phyloP scores from a whole-genome alignment of 1,140 invertebrate species.

The Glossosoma conforme region DNA sequence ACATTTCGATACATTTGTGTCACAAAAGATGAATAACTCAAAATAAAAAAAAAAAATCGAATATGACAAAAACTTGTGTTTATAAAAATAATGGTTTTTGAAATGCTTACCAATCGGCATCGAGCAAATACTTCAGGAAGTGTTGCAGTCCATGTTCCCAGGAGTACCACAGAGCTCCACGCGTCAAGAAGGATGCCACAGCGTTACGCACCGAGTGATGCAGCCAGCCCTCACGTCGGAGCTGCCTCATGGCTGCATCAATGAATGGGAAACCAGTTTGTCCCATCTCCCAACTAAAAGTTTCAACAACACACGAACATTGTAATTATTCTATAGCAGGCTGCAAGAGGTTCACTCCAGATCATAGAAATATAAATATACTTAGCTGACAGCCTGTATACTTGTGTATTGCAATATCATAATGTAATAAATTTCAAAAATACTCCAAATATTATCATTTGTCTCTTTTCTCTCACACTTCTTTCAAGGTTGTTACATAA shows the following conservation, averaged over 20 bases:
- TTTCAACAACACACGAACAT: too few species aligned
- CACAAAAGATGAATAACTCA: too few species aligned
- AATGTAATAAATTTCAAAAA: neutral
- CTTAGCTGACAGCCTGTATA: too few species aligned
- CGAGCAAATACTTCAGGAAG: conserved; percentile 61
- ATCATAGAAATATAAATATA: too few species aligned
- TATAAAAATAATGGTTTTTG: neutral
- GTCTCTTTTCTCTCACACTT: too few species aligned
- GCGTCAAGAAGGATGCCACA: conserved; percentile 66
- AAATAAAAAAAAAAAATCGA: too few species aligned
- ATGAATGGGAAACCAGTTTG: conserved; percentile 73
- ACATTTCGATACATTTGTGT: too few species aligned
- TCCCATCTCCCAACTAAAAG: conserved; percentile 60
- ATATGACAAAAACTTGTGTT: too few species aligned
- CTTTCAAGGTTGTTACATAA: too few species aligned
- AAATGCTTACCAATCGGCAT: conserved; percentile 58
- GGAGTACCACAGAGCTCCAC: conserved; percentile 67
- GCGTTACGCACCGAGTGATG: conserved; percentile 68
- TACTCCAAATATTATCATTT: neutral
- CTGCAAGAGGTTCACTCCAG: too few species aligned
- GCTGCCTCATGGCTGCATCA: conserved; percentile 69
- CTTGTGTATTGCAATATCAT: too few species aligned
- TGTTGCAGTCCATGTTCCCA: conserved; percentile 66
- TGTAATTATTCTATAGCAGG: too few species aligned
- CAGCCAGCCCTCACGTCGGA: conserved; percentile 62